These are phyloP conservation scores for Euthynnus affinis DNA, from an alignment of 2,797 vertebrate genomes.

Conservation along the genomic window DNA sequence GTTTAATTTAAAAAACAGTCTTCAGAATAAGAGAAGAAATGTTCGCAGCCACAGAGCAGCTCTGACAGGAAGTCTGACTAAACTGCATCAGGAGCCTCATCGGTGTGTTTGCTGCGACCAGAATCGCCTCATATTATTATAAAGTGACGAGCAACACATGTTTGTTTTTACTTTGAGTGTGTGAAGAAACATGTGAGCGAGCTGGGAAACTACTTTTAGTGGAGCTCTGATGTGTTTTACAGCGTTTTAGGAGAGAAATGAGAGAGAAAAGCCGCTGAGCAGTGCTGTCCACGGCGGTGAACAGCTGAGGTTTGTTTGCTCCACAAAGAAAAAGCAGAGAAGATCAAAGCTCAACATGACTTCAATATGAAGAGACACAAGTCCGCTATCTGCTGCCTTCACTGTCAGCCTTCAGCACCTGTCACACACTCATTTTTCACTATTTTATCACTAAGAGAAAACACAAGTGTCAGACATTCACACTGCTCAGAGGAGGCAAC, in stretches of 20 bases:
- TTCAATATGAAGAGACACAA: slow-evolving; percentile 2
- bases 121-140: background rate
- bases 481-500: background rate
- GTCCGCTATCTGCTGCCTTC: background rate
- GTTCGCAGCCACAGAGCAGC: background rate
- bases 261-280: slow-evolving; percentile 2
- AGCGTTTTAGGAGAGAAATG: slow-evolving; percentile 24
- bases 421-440: background rate
- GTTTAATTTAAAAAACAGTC: too few relatives aligned
- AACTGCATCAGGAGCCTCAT: background rate
- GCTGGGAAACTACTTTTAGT: background rate
- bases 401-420: background rate
- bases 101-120: slow-evolving; percentile 50
- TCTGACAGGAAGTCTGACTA: background rate
- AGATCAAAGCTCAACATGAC: background rate
- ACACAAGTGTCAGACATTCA: slow-evolving; percentile 44
- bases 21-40: too few relatives aligned
- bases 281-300: background rate
- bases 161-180: background rate
- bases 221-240: background rate
- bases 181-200: background rate
- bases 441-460: slow-evolving; percentile 49
- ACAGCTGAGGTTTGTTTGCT: slow-evolving; percentile 34
- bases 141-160: rapidly evolving
- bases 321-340: background rate